Conservation (phyloP, 2,113 vertebrate genomes). For the Nycticryphes semicollaris region DNA sequence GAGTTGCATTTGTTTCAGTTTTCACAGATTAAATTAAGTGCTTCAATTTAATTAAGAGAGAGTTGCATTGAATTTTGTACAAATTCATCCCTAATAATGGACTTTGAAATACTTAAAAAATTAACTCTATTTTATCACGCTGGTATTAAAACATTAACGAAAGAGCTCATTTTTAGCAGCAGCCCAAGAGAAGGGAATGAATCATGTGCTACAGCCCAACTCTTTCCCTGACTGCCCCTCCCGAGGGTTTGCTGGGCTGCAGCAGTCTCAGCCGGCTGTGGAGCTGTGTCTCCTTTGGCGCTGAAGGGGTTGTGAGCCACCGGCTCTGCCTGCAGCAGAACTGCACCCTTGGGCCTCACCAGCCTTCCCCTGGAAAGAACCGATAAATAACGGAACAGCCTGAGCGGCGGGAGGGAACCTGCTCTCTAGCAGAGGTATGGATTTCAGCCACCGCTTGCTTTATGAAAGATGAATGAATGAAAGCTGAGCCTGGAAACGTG, state of each 20-base stretch:
- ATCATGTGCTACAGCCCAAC: background rate
- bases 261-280: background rate
- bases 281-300: background rate
- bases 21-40: background rate
- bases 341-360: background rate
- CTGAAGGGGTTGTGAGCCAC: background rate
- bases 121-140: background rate
- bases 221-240: background rate
- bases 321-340: background rate
- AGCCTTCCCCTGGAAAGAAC: background rate
- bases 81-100: background rate
- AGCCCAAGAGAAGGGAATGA: background rate
- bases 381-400: background rate
- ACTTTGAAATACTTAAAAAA: background rate
- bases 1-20: background rate
- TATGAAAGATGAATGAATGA: background rate
- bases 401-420: background rate
- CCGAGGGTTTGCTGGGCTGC: background rate
- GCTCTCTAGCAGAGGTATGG: background rate
- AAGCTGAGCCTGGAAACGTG: background rate
- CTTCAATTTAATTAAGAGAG: background rate
- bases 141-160: conserved; percentile 1
- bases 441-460: background rate
- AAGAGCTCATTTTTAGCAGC: conserved; percentile 9
- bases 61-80: background rate